Conservation (phyloP, 2,113 vertebrate species). For the Lasiurus borealis region DNA sequence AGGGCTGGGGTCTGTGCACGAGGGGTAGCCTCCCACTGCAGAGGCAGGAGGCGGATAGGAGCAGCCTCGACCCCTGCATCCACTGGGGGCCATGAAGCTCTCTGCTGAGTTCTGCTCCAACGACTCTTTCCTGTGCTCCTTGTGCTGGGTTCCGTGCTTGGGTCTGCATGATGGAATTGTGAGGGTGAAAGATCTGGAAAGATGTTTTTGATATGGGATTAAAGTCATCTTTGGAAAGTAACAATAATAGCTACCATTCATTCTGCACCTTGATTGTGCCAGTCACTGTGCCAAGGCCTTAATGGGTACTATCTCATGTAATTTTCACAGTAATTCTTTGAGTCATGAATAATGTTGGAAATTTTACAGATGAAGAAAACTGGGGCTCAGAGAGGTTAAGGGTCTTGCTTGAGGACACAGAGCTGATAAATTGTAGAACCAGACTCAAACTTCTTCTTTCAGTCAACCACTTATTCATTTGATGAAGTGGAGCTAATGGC, state of each 20-base stretch:
- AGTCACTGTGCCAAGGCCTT: background rate
- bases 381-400: background rate
- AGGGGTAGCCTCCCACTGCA: background rate
- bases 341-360: background rate
- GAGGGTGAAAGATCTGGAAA: background rate
- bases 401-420: background rate
- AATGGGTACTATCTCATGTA: background rate
- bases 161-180: background rate
- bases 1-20: background rate
- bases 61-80: background rate
- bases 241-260: background rate
- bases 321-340: background rate
- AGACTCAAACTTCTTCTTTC: background rate
- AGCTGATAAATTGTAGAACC: background rate
- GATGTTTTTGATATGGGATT: background rate
- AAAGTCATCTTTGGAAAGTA: background rate
- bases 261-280: background rate
- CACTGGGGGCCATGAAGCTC: background rate
- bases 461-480: background rate
- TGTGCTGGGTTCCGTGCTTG: background rate
- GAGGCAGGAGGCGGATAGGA: background rate
- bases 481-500: background rate
- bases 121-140: background rate
- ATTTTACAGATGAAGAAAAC: constrained; percentile 7
- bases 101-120: background rate